Base-by-base conservation (phyloP, 1,140 invertebrate species). In the Drosophila varians region DNA sequence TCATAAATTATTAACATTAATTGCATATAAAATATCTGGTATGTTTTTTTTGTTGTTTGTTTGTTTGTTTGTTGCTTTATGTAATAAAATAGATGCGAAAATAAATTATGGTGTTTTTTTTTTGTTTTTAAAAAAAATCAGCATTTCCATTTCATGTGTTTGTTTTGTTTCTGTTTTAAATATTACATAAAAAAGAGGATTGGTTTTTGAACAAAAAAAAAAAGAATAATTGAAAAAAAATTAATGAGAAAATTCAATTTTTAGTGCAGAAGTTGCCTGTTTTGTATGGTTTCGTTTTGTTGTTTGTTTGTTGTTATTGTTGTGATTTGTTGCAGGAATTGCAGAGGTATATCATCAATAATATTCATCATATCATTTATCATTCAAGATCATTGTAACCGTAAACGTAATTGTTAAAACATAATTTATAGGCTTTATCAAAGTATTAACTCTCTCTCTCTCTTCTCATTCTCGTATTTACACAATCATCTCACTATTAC, bases 1-100 rank as follows among this genome's bases (percentile, higher is more conserved):
- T 82, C 71, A 83, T 83, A 83, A 83, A 83, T 83, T 83, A 83
- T 83, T 84, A 83, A 83, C 71, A 84, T 56, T 83, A 84, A 78
- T 71, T 79, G 69, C 48, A 73, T 71, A 62, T 71, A 54, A 62
- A 71, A 62, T 64, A 66, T 54, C 49, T 68, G 65, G 69, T 52
- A 60, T 62, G 54, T 75, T 40, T 61, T 31, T 7, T 31, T 28
- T 8, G 5, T 9, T 26, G 5, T 26, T 26, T 28, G 7, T 28
- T 28, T 28, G 0, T 28, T 28, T 28, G 6, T 28, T 28, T 28
- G 6, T 28, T 11, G 21, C 4, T 21, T 21, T 61, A 64, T 70
- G 23, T 43, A n/a, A 52, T 46, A 11, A 11, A 26, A 54, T 73
- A 52, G 55, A 62, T 57, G 58, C 56, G 56, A 74, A 65, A 82